Evolutionary conservation across 2,113 vertebrate species (phyloP).

Genomic region (Percina caprodes): DNA sequence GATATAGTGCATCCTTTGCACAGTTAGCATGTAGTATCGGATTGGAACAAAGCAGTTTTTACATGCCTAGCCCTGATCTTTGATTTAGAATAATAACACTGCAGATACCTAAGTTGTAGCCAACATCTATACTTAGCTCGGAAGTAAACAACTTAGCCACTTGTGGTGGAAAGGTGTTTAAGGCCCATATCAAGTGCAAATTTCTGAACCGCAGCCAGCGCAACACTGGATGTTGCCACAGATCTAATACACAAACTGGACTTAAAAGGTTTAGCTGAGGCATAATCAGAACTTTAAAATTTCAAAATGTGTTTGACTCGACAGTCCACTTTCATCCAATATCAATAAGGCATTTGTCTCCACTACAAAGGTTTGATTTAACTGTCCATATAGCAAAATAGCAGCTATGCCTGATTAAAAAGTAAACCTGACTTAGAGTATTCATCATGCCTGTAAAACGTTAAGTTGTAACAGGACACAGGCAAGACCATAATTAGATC

Average conservation of each 20-base stretch:
- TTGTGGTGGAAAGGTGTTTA: conserved; percentile 25
- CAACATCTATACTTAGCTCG: conserved; percentile 56
- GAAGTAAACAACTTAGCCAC: conserved; percentile 50
- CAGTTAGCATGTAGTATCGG: not conserved
- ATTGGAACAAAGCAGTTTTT: not conserved
- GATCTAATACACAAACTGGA: not conserved
- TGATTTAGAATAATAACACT: conserved; percentile 9
- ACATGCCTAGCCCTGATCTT: conserved; percentile 12
- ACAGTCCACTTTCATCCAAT: conserved; percentile 7
- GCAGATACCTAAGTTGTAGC: conserved; percentile 16
- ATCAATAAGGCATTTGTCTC: conserved; percentile 7
- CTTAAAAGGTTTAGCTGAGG: not conserved
- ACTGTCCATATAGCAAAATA: conserved; percentile 21
- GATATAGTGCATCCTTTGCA: not conserved
- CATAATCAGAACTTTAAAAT: conserved; percentile 2
- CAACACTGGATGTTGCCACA: conserved; percentile 24
- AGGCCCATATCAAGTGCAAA: conserved; percentile 50
- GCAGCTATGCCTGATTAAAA: conserved; percentile 9
- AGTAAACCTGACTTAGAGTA: conserved; percentile 7
- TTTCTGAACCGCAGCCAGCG: conserved; percentile 32
- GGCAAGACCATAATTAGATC: not conserved
- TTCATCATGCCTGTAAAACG: not conserved
- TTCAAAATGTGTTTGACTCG: not conserved
- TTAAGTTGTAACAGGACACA: not conserved
- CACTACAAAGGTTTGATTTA: not conserved